A percentile compares a stretch with the other conserved stretches of the same genome.
Evolutionary conservation across 2,113 vertebrate genomes (phyloP).

Genomic region (Dromas ardeola): DNA sequence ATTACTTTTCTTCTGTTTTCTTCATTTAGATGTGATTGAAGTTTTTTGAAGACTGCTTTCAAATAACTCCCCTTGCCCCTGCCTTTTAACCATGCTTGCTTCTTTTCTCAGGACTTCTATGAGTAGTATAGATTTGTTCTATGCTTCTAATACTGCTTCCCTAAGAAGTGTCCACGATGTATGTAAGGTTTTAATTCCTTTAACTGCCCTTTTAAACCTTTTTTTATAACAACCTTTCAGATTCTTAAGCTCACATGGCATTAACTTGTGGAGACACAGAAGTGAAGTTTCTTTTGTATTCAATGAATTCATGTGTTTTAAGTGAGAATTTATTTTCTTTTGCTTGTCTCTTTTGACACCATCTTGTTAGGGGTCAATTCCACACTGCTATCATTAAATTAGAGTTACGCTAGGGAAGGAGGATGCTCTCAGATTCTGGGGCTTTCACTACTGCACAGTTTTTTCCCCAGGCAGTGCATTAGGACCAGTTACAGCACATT

Average conservation of each 20-base stretch:
- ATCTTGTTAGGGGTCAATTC: neutral
- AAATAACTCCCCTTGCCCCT: neutral
- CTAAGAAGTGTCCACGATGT: neutral
- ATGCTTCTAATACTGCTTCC: neutral
- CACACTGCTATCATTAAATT: neutral
- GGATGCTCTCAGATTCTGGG: neutral
- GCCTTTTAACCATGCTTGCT: neutral
- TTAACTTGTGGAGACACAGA: neutral
- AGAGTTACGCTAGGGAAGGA: neutral
- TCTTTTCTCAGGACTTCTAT: constrained; percentile 4
- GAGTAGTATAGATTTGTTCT: neutral
- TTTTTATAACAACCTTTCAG: neutral
- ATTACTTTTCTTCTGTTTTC: neutral
- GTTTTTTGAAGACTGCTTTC: constrained; percentile 1
- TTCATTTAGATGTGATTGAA: neutral
- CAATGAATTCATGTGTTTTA: neutral
- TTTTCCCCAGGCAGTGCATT: fast-evolving
- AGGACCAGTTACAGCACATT: neutral
- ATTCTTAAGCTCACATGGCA: neutral
- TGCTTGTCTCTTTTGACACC: neutral
- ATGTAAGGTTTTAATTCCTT: neutral
- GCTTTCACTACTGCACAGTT: neutral
- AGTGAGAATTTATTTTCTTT: neutral
- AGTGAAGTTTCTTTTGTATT: neutral
- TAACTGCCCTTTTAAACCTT: neutral